phyloP scores from a whole-genome alignment of 1,140 invertebrate species.

The Drosophila nannoptera region DNA sequence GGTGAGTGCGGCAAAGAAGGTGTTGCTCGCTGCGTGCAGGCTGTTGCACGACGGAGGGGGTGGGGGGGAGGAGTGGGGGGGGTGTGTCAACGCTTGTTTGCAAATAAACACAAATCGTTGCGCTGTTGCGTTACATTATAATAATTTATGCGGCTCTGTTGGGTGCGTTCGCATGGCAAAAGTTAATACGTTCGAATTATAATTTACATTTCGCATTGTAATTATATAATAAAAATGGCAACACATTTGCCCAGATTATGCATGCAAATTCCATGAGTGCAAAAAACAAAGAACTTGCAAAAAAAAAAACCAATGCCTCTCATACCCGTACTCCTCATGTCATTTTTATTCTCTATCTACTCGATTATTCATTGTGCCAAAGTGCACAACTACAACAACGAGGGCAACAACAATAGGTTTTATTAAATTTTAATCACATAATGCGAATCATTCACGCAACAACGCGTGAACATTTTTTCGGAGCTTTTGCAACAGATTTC shows the following conservation, averaged over 20 bases:
- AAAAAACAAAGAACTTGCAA: background rate
- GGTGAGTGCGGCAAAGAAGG: constrained; percentile 1
- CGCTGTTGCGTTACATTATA: constrained; percentile 32
- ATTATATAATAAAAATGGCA: constrained; percentile 45
- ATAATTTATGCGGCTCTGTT: constrained; percentile 58
- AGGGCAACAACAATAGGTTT: constrained; percentile 26
- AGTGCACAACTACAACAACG: constrained; percentile 47
- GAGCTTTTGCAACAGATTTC: background rate
- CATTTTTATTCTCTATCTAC: constrained; percentile 26
- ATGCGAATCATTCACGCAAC: constrained; percentile 49
- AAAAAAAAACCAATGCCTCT: background rate
- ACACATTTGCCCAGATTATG: constrained; percentile 52
- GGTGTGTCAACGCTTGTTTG: constrained; percentile 55
- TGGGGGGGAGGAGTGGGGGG: background rate
- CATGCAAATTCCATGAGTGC: constrained; percentile 42
- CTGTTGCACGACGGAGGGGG: no score
- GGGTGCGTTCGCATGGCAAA: constrained; percentile 50
- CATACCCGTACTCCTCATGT: background rate
- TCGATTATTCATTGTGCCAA: constrained; percentile 50
- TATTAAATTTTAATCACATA: constrained; percentile 67
- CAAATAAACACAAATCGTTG: constrained; percentile 72
- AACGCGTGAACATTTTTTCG: constrained; percentile 14
- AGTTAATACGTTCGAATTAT: constrained; percentile 40
- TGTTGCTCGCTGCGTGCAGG: no score
- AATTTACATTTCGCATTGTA: constrained; percentile 47